Evolutionary conservation across 2,797 vertebrate genomes (phyloP).

Genomic region (Lagorchestes hirsutus): DNA sequence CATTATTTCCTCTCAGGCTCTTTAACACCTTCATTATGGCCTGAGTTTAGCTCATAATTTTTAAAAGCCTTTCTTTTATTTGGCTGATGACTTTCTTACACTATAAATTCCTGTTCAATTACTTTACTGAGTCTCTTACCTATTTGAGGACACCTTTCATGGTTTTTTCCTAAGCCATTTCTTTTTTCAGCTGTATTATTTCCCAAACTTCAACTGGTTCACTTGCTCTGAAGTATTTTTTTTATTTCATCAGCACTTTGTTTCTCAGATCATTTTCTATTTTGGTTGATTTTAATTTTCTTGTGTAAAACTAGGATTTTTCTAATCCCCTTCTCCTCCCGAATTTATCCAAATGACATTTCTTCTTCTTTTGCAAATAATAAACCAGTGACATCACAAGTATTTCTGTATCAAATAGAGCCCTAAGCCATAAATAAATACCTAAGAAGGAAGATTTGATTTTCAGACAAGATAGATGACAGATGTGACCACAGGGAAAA

Average conservation of each 20-base stretch:
- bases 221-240: not conserved
- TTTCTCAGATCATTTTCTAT: not conserved
- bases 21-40: not conserved
- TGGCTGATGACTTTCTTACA: not conserved
- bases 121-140: not conserved
- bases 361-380: not conserved
- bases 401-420: not conserved
- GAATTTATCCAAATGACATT: not conserved
- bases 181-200: not conserved
- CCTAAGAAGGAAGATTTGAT: not conserved
- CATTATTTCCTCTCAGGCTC: not conserved
- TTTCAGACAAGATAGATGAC: not conserved
- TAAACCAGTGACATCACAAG: not conserved
- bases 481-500: not conserved
- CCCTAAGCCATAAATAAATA: not conserved
- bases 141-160: not conserved
- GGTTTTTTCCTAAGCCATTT: not conserved
- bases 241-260: not conserved
- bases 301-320: not conserved
- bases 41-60: not conserved
- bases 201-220: not conserved
- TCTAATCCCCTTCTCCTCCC: not conserved
- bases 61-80: no score
- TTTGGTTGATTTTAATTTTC: not conserved
- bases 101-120: not conserved